These are phyloP conservation scores for Cordylochernes scorpioides DNA, from an alignment of 2,888 invertebrate species.

Conservation along the genomic window DNA sequence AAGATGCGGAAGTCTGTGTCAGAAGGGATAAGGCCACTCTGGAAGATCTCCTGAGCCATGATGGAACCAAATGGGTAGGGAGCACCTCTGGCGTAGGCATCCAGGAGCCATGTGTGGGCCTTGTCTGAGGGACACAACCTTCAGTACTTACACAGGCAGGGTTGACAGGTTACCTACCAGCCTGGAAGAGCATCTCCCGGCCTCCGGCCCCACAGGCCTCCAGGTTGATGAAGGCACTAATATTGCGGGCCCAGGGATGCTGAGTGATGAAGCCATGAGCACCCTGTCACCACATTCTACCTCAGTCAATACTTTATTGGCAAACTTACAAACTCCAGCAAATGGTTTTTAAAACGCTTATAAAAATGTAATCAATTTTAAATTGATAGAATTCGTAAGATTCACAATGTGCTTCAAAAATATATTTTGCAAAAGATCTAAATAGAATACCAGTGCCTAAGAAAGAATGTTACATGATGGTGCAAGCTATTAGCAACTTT, in stretches of 20 bases:
- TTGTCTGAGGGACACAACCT: conserved; percentile 7
- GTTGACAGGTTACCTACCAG: conserved; percentile 30
- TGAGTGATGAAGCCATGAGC: conserved; percentile 74
- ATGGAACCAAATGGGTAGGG: conserved; percentile 55
- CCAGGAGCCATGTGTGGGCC: conserved; percentile 29
- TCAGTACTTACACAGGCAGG: too few relatives aligned
- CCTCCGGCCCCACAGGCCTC: conserved; percentile 82
- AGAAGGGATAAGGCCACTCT: conserved; percentile 63
- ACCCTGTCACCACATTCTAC: too few relatives aligned
- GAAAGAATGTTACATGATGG: too few relatives aligned
- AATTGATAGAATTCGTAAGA: too few relatives aligned
- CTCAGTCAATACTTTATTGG: too few relatives aligned
- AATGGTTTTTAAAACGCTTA: too few relatives aligned
- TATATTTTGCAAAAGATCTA: too few relatives aligned
- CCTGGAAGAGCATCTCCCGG: conserved; percentile 65
- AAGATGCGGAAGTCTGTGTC: conserved; percentile 78
- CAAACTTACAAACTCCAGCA: too few relatives aligned
- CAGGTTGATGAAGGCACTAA: conserved; percentile 55
- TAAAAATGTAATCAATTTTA: too few relatives aligned
- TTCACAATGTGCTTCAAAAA: too few relatives aligned
- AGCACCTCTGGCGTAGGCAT: conserved; percentile 32
- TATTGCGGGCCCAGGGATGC: conserved; percentile 54
- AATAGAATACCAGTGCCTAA: too few relatives aligned
- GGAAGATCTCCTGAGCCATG: conserved; percentile 52
- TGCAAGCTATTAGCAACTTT: too few relatives aligned